Percentiles rank a stretch among this genome's conserved stretches.
phyloP scores from a whole-genome alignment of 2,113 vertebrate genomes.

The Hemiscyllium ocellatum region DNA sequence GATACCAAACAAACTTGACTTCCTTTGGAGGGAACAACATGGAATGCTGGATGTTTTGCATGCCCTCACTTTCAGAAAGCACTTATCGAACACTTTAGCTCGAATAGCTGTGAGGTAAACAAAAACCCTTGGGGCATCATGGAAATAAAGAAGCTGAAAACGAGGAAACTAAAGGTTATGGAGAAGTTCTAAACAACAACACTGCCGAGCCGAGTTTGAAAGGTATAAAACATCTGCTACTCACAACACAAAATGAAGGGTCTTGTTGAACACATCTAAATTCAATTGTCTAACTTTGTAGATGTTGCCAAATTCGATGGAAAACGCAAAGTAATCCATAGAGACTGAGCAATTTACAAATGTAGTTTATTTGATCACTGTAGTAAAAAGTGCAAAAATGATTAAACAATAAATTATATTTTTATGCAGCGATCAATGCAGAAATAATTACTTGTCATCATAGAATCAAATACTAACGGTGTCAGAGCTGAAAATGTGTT shows the following conservation, averaged over 20 bases:
- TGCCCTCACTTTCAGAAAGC: background rate
- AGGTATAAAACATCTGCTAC: background rate
- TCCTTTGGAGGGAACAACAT: background rate
- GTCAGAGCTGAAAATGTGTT: background rate
- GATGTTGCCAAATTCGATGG: background rate
- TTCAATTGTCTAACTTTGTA: background rate
- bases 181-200: background rate
- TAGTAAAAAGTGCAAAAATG: background rate
- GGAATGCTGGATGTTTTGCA: background rate
- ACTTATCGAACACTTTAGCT: background rate
- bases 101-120: background rate
- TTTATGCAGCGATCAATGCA: background rate
- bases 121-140: background rate
- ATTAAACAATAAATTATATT: background rate
- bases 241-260: background rate
- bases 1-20: background rate
- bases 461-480: background rate
- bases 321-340: background rate
- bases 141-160: background rate
- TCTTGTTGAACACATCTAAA: background rate
- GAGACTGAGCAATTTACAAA: background rate
- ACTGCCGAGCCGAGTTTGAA: background rate
- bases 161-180: background rate
- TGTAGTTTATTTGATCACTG: background rate
- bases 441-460: background rate